Evolutionary conservation across 1,140 invertebrate species (phyloP), one percentile per base, ranked within the genome.

Genomic region (Zaprionus davidi): DNA sequence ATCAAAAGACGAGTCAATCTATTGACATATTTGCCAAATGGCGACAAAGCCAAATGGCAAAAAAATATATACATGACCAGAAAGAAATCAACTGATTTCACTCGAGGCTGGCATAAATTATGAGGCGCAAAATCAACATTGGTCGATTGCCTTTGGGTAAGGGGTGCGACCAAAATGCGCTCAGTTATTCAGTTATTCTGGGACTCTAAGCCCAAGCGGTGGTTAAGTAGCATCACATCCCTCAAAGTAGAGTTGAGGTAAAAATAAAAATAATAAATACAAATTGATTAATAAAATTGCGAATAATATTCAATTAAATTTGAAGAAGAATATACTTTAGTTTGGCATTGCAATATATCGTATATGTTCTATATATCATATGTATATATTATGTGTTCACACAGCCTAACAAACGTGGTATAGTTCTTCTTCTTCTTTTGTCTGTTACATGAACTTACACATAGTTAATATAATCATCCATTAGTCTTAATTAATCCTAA

Each of bases 181-280:
- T 75, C 80, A 86, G 77, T 88, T 80, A 69, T 74, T 57, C 56
- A 86, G 80, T 86, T 86, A 69, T 74, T 57, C 53, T 34, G 46
- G 20, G 55, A 63, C 64, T 69, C 67, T 58, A 53, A 74, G 74
- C 46, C 67, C 70, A 71, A 46, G 22, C 57, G 62, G 68, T 71
- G 26, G 1, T 13, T 13, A 41, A 24, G 20, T 51, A 51, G 22
- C 20, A 51, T 17, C 11, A 24, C 46, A 51, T 24, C 11, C 20
- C 46, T 51, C 12, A 13, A 51, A 51, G 20, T 11, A 24, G 3
- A 51, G 20, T 13, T 20, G n/a, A 20, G 36, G 4, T 38, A 38
- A 65, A 22, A 51, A 51, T 7, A 28, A 49, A 34, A 22, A 4
- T 31, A 2, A 20, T 9, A 20, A 55, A n/a, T 15, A 60, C 9